These are phyloP conservation scores for Darwinula stevensoni DNA, from an alignment of 2,888 invertebrate species.

Conservation along the genomic window DNA sequence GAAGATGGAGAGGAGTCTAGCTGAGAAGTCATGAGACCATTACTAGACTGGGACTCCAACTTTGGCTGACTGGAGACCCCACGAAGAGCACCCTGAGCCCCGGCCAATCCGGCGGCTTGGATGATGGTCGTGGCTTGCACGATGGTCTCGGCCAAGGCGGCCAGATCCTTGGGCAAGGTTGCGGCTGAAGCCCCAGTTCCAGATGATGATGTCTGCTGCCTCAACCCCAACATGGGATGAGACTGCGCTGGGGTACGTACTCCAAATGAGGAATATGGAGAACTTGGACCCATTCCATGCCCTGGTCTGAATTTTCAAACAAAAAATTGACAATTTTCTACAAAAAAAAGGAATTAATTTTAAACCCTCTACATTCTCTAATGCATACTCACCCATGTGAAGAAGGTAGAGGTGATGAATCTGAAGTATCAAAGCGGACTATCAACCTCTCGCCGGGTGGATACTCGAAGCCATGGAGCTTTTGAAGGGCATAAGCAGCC, in stretches of 20 bases:
- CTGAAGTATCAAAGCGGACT: constrained; percentile 37
- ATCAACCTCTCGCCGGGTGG: constrained; percentile 55
- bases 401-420: too few relatives aligned
- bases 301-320: not conserved
- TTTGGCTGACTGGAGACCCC: too few relatives aligned
- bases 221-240: too few relatives aligned
- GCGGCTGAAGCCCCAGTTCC: too few relatives aligned
- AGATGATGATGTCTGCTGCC: too few relatives aligned
- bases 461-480: constrained; percentile 69
- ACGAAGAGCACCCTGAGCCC: too few relatives aligned
- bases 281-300: too few relatives aligned
- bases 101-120: constrained; percentile 28
- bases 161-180: constrained; percentile 22
- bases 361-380: not conserved
- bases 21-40: too few relatives aligned
- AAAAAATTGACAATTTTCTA: not conserved
- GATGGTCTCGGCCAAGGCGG: constrained; percentile 36
- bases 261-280: too few relatives aligned
- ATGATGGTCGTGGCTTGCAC: constrained; percentile 47
- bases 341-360: not conserved
- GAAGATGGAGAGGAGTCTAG: too few relatives aligned
- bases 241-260: too few relatives aligned
- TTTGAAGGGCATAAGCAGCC: constrained; percentile 43
- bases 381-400: not conserved
- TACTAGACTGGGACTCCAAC: too few relatives aligned